Conservation (phyloP, 2,888 invertebrate genomes). For the Brachypterus glaber region DNA sequence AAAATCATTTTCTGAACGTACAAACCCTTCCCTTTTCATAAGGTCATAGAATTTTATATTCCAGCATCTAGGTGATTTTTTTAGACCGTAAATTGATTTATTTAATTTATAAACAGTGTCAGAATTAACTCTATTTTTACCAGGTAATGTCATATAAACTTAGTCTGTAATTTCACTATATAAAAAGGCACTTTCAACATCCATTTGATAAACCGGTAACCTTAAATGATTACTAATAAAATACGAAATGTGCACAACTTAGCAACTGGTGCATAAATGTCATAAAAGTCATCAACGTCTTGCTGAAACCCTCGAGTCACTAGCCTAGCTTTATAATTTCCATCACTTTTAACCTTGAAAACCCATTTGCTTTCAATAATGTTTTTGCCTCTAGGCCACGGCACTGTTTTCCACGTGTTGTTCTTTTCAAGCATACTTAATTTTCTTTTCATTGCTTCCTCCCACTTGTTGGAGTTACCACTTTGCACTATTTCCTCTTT, state of each 20-base stretch:
- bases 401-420: constrained; percentile 10
- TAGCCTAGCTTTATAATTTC: no score
- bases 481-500: constrained; percentile 5
- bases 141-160: constrained; percentile 17
- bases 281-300: constrained; percentile 5
- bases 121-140: no score
- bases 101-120: constrained; percentile 16
- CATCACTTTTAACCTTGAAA: constrained; percentile 7
- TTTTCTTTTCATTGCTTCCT: constrained; percentile 4
- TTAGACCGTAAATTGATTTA: constrained; percentile 18
- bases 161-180: constrained; percentile 19
- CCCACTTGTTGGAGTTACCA: not conserved
- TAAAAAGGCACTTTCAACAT: constrained; percentile 21
- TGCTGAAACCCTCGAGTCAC: constrained; percentile 13
- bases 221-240: constrained; percentile 8
- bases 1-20: constrained; percentile 12
- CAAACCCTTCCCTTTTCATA: constrained; percentile 6
- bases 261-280: constrained; percentile 13
- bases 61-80: constrained; percentile 17
- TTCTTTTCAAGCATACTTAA: constrained; percentile 8
- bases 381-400: no score
- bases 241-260: constrained; percentile 10
- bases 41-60: constrained; percentile 13
- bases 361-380: constrained; percentile 3
- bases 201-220: constrained; percentile 17